These are phyloP conservation scores for Exocentrus adspersus DNA, from an alignment of 2,888 invertebrate genomes.

Conservation along the genomic window DNA sequence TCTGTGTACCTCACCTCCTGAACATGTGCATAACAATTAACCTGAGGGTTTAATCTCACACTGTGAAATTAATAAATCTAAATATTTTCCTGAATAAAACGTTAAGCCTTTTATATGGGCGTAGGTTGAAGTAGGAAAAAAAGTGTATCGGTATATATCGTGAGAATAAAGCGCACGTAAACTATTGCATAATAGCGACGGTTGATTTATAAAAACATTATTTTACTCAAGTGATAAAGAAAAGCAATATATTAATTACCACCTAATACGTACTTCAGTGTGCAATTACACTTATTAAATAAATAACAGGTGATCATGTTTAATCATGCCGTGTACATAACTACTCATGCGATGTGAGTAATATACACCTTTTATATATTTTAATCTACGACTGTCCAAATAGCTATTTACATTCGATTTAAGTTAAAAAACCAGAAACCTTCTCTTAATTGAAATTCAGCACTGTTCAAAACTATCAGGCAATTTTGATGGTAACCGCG, in stretches of 20 bases:
- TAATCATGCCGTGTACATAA: too few relatives aligned
- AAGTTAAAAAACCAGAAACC: too few relatives aligned
- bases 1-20: slow-evolving; percentile 25
- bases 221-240: slow-evolving; percentile 6
- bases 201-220: slow-evolving; percentile 16
- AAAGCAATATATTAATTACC: slow-evolving; percentile 16
- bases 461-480: too few relatives aligned
- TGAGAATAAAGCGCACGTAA: slow-evolving; percentile 35
- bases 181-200: slow-evolving; percentile 22
- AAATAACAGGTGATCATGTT: background rate
- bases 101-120: slow-evolving; percentile 33
- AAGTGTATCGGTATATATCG: slow-evolving; percentile 25
- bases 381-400: too few relatives aligned
- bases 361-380: too few relatives aligned
- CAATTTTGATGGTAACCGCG: too few relatives aligned
- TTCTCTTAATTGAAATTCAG: too few relatives aligned
- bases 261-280: background rate
- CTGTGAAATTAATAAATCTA: slow-evolving; percentile 57
- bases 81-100: slow-evolving; percentile 50
- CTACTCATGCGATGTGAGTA: too few relatives aligned
- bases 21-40: slow-evolving; percentile 18
- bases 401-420: too few relatives aligned
- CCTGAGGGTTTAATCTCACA: slow-evolving; percentile 45
- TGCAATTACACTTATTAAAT: background rate
- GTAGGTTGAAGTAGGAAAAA: slow-evolving; percentile 33